phyloP scores from a whole-genome alignment of 1,140 invertebrate genomes.

The Popillia japonica region DNA sequence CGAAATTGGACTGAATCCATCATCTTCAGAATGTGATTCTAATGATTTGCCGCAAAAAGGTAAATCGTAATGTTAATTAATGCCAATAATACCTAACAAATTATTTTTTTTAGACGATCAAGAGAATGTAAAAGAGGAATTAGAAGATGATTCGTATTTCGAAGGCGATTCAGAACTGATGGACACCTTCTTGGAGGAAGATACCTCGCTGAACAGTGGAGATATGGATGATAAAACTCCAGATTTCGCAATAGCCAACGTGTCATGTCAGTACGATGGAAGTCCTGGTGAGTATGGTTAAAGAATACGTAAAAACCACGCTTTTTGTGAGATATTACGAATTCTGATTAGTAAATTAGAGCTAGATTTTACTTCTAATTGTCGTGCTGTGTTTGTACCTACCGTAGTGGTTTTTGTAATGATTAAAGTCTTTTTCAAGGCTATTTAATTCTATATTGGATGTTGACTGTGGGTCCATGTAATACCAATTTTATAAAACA shows the following conservation, averaged over 20 bases:
- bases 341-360: too few species aligned
- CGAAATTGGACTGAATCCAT: conserved; percentile 50
- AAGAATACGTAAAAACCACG: neutral
- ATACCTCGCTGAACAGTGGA: conserved; percentile 51
- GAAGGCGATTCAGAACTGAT: conserved; percentile 57
- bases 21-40: conserved; percentile 57
- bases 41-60: conserved; percentile 51
- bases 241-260: conserved; percentile 68
- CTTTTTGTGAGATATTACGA: too few species aligned
- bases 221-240: conserved; percentile 47
- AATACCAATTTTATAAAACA: too few species aligned
- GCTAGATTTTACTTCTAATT: too few species aligned
- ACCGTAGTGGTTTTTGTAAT: neutral
- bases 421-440: too few species aligned
- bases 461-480: too few species aligned
- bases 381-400: too few species aligned
- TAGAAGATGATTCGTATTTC: conserved; percentile 56
- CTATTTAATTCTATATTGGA: too few species aligned
- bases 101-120: conserved; percentile 44
- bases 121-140: conserved; percentile 53
- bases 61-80: neutral
- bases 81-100: too few species aligned
- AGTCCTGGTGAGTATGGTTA: conserved; percentile 55
- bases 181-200: conserved; percentile 58
- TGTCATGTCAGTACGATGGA: conserved; percentile 67